Evolutionary conservation across 2,113 vertebrate genomes (phyloP).

Genomic region (Phasianus colchicus): DNA sequence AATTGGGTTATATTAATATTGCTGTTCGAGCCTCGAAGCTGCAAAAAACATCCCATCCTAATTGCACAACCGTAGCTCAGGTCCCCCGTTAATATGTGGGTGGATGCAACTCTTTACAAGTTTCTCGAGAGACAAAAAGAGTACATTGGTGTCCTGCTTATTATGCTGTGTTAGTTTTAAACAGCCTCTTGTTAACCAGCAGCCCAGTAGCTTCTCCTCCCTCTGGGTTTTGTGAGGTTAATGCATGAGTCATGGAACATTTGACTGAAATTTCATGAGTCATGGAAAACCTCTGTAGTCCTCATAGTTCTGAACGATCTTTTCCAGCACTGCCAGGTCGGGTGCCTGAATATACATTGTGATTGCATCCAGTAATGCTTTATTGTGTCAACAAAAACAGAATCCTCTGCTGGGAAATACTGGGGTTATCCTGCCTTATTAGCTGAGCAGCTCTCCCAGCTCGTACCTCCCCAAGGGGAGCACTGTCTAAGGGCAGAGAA

Average conservation of each 20-base stretch:
- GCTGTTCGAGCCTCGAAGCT: slow-evolving; percentile 18
- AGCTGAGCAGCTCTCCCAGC: background rate
- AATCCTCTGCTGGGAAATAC: background rate
- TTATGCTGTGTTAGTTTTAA: slow-evolving; percentile 26
- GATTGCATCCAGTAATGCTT: background rate
- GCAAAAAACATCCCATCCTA: slow-evolving; percentile 24
- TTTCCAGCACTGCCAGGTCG: background rate
- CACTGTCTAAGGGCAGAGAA: background rate
- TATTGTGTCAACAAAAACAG: background rate
- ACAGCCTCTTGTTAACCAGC: slow-evolving; percentile 5
- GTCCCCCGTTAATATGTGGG: background rate
- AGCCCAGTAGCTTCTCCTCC: slow-evolving; percentile 21
- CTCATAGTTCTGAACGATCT: background rate
- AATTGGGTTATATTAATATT: background rate
- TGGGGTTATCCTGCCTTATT: background rate
- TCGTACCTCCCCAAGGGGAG: background rate
- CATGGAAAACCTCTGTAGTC: slow-evolving; percentile 28
- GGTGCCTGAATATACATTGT: background rate
- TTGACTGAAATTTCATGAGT: slow-evolving; percentile 26
- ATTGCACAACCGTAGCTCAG: slow-evolving; percentile 7
- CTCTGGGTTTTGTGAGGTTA: slow-evolving; percentile 37
- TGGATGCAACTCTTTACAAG: background rate
- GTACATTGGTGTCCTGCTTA: slow-evolving; percentile 17
- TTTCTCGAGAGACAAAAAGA: slow-evolving; percentile 10
- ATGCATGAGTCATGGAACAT: slow-evolving; percentile 49